Conservation (phyloP, 2,888 invertebrate genomes). For the Acleris laterana region DNA sequence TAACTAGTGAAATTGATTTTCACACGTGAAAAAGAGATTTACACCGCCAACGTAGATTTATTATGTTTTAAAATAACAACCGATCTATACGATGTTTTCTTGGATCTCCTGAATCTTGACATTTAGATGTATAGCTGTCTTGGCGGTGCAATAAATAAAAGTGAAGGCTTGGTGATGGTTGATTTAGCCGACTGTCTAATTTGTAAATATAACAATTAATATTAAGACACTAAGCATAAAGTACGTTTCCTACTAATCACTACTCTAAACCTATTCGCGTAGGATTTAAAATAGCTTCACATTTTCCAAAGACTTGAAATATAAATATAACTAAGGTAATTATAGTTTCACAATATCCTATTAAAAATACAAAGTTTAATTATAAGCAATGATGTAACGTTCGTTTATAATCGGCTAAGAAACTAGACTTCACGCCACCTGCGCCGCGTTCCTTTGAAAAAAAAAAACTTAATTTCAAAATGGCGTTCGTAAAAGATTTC, state of each 20-base stretch:
- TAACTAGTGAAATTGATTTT: slow-evolving; percentile 22
- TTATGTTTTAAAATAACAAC: slow-evolving; percentile 27
- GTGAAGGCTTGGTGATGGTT: slow-evolving; percentile 17
- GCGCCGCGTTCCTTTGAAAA: slow-evolving; percentile 13
- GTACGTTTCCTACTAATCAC: neutral
- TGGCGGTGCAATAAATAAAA: slow-evolving; percentile 27
- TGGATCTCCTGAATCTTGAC: slow-evolving; percentile 9
- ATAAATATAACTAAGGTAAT: too few species aligned
- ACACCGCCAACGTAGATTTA: slow-evolving; percentile 24
- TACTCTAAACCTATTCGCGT: neutral
- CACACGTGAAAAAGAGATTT: slow-evolving; percentile 33
- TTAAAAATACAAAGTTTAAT: neutral
- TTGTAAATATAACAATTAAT: neutral
- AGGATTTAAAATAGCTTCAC: too few species aligned
- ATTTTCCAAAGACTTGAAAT: too few species aligned
- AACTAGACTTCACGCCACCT: slow-evolving; percentile 5
- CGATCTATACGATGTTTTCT: slow-evolving; percentile 27
- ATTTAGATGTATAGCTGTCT: slow-evolving; percentile 24
- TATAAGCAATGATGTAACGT: neutral
- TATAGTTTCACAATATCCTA: neutral
- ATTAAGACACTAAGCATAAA: neutral
- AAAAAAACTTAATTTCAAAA: slow-evolving; percentile 30
- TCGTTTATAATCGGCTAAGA: slow-evolving; percentile 15
- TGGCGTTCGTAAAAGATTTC: slow-evolving; percentile 23
- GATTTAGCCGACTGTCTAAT: slow-evolving; percentile 10